Evolutionary conservation across 2,797 vertebrate genomes (phyloP).

Genomic region (Craterocephalus amniculus): DNA sequence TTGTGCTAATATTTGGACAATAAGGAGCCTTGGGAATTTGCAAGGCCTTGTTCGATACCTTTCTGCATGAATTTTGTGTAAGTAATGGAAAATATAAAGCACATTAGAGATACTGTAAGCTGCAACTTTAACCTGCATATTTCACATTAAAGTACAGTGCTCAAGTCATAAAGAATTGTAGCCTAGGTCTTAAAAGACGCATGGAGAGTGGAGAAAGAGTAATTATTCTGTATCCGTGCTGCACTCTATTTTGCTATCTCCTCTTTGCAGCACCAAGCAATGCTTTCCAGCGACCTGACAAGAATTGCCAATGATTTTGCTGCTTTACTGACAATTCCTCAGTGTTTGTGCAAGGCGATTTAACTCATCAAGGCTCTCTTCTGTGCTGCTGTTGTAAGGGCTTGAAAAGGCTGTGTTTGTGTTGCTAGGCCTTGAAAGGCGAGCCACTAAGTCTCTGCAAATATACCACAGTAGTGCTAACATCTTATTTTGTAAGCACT

Average conservation of each 20-base stretch:
- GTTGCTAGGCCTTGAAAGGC: constrained; percentile 73
- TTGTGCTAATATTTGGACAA: constrained; percentile 59
- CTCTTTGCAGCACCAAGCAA: constrained; percentile 78
- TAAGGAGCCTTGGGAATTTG: constrained; percentile 38
- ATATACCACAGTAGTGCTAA: constrained; percentile 49
- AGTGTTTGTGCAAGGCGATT: constrained; percentile 82
- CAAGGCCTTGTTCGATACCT: constrained; percentile 16
- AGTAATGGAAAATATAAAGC: constrained; percentile 26
- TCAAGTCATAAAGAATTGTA: constrained; percentile 28
- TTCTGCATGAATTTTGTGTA: constrained; percentile 19
- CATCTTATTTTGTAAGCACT: constrained; percentile 68
- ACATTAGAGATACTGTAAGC: constrained; percentile 28
- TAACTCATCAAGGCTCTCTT: constrained; percentile 81
- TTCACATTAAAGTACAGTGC: constrained; percentile 32
- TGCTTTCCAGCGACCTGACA: constrained; percentile 80
- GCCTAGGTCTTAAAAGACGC: constrained; percentile 54
- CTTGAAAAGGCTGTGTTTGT: constrained; percentile 80
- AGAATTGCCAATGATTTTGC: constrained; percentile 85
- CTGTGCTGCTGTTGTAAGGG: constrained; percentile 79
- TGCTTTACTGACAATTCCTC: constrained; percentile 80
- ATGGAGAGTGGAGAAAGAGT: constrained; percentile 62
- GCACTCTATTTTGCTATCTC: constrained; percentile 83
- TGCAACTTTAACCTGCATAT: constrained; percentile 53
- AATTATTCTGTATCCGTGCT: constrained; percentile 82
- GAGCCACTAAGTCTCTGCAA: constrained; percentile 66